Percentiles rank a stretch among this genome's conserved stretches.
phyloP scores from a whole-genome alignment of 2,888 invertebrate species.

The Baccha elongata region DNA sequence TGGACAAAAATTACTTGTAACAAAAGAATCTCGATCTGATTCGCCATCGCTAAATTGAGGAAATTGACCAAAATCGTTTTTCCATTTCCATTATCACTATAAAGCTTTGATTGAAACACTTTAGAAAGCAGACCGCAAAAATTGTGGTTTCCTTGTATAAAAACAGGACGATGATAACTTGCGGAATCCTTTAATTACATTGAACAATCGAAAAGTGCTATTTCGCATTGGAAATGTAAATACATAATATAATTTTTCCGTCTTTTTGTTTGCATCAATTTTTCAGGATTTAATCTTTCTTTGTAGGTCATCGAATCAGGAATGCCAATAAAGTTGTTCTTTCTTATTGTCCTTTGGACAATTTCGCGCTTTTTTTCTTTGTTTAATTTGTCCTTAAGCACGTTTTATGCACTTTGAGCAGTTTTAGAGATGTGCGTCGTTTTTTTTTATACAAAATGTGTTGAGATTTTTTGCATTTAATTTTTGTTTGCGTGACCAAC shows the following conservation, averaged over 20 bases:
- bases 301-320: slow-evolving; percentile 44
- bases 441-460: neutral
- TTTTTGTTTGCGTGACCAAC: neutral
- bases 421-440: slow-evolving; percentile 40
- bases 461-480: neutral
- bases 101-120: neutral
- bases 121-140: slow-evolving; percentile 23
- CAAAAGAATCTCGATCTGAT: neutral
- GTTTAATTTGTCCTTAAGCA: slow-evolving; percentile 50
- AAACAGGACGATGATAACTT: neutral
- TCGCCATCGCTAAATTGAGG: neutral
- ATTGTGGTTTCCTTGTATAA: slow-evolving; percentile 5
- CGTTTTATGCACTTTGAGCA: slow-evolving; percentile 50
- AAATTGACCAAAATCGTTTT: neutral
- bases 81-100: slow-evolving; percentile 3
- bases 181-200: slow-evolving; percentile 49
- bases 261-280: slow-evolving; percentile 33
- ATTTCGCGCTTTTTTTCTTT: slow-evolving; percentile 17
- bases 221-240: slow-evolving; percentile 47
- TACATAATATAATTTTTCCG: slow-evolving; percentile 21
- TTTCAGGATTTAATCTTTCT: slow-evolving; percentile 38
- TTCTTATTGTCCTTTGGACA: slow-evolving; percentile 13
- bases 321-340: slow-evolving; percentile 6
- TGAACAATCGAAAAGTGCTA: slow-evolving; percentile 38
- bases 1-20: slow-evolving; percentile 2